Conservation (phyloP, 1,140 invertebrate species). For the Berghia stephanieae region DNA sequence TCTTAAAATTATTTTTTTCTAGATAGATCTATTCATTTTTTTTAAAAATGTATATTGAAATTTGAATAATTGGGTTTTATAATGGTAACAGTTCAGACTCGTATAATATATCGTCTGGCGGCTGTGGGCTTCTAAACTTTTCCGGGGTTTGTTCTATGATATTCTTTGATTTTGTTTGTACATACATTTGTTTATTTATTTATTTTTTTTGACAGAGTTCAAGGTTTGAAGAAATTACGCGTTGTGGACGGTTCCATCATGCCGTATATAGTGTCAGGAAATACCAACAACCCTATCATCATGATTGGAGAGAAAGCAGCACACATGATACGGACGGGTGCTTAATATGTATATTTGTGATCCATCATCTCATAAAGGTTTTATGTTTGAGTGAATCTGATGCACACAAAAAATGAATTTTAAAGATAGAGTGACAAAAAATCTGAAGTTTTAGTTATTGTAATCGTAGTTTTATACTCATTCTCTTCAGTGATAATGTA, state of each 20-base stretch:
- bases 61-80: background rate
- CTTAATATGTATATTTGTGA: too few relatives aligned
- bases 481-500: too few relatives aligned
- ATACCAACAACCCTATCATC: slow-evolving; percentile 82
- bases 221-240: slow-evolving; percentile 40
- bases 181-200: background rate
- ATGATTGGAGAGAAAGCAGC: slow-evolving; percentile 90
- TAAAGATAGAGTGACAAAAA: too few relatives aligned
- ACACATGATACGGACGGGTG: too few relatives aligned
- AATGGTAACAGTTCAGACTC: background rate
- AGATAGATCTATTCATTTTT: background rate
- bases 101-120: background rate
- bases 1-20: background rate
- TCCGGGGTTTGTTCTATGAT: too few relatives aligned
- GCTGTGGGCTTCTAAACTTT: too few relatives aligned
- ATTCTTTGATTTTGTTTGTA: background rate
- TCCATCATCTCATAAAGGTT: too few relatives aligned
- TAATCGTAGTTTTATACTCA: too few relatives aligned
- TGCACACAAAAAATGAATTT: too few relatives aligned
- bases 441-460: too few relatives aligned
- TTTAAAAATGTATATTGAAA: background rate
- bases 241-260: slow-evolving; percentile 55
- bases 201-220: too few relatives aligned
- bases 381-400: too few relatives aligned
- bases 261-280: slow-evolving; percentile 69